Evolutionary conservation across 30 jellyfish, hydroid and myxozoan species (phyloP).

Genomic region (Chironex yamaguchii): DNA sequence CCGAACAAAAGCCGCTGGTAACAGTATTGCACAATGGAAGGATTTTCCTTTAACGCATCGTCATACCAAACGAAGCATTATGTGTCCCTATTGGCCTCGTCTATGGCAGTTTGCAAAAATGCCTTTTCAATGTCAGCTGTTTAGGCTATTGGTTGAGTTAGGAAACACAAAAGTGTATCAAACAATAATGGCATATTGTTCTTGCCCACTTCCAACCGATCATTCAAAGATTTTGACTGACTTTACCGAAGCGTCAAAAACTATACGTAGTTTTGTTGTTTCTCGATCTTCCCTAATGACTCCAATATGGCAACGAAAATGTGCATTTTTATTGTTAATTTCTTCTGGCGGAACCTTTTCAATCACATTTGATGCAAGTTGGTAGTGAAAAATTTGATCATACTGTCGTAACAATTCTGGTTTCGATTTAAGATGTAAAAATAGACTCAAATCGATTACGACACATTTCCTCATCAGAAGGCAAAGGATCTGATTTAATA

Average conservation of each 20-base stretch:
- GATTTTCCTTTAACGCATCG: conserved; percentile 1
- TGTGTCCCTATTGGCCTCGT: conserved; percentile 20
- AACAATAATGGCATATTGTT: conserved; percentile 5
- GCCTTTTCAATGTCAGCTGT: conserved; percentile 45
- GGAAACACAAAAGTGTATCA: conserved; percentile 29
- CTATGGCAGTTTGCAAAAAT: background rate
- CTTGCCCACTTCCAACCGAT: conserved; percentile 16
- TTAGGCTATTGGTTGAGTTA: conserved; percentile 3
- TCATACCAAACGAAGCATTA: conserved; percentile 36
- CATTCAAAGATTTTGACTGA: background rate
- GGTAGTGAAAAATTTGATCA: background rate
- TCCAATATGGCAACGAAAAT: background rate
- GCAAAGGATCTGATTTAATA: background rate
- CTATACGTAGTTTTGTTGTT: conserved; percentile 2
- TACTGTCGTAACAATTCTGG: background rate
- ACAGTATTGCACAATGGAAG: conserved; percentile 26
- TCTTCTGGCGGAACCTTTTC: background rate
- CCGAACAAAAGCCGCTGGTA: conserved; percentile 39
- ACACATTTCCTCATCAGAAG: background rate
- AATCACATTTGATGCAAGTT: too few relatives aligned
- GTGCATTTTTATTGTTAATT: background rate
- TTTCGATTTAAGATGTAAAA: too few relatives aligned
- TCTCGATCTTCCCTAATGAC: background rate
- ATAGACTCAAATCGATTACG: background rate
- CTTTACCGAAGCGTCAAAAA: background rate